Base-by-base conservation (phyloP, 2,888 invertebrate genomes). In the Meteorus colon region DNA sequence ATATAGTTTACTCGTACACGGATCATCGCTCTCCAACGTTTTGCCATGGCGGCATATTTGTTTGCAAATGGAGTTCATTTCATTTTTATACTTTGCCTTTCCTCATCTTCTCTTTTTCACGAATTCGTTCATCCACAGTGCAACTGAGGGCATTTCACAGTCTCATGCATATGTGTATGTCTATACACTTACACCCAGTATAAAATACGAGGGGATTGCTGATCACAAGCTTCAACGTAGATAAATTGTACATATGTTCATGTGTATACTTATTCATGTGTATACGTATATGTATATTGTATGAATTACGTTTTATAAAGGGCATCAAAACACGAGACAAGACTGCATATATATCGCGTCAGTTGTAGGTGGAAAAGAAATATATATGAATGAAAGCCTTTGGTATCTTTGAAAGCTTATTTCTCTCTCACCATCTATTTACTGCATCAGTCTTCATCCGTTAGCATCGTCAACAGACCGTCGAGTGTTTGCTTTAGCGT, bases 361-460 rank as follows among this genome's bases (percentile, higher is more conserved):
- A 14, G 59, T 27, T 8, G 59, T 62, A 29, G 62, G 29, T 65
- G 75, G 45, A 65, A 66, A 76, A 66, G 70, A 29, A 48, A 70
- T 16, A 66, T 48, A 69, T 31, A 62, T 31, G 31, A 62, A 62
- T 62, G 31, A 31, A 62, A 16, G 62, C 29, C 62, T 19, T 24
- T 55, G 67, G 75, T 73, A 69, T 37, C 55, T 24, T 51, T 16
- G 59, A 62, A 19, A 41, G 68, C 51, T 37, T n/a, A 59, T 77
- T 45, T 16, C 29, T 74, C 45, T 77, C 27, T 29, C 37, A 41
- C 31, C 59, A 34, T 19, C 10, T 12, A 12, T 34, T 12, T 31
- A 27, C 48, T 69, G n/a, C 19, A 66, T 73, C 55, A 34, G 65
- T 73, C 66, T 73, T 66, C 66, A 66, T 73, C 66, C 73, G 66